Conservation (phyloP, 2,113 vertebrate genomes). For the Peromyscus leucopus region DNA sequence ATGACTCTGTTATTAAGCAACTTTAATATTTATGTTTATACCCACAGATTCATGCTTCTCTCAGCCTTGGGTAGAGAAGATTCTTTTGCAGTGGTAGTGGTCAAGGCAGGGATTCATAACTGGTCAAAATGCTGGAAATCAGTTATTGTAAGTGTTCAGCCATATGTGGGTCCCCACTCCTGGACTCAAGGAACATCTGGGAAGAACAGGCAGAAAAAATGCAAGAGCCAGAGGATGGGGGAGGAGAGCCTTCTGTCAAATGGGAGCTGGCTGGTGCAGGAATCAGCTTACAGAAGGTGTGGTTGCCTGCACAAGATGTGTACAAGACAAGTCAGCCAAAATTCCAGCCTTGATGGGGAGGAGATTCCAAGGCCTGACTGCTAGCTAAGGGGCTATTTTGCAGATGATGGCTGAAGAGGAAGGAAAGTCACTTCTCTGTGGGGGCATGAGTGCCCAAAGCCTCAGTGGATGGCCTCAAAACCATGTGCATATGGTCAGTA, state of each 20-base stretch:
- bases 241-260: not conserved
- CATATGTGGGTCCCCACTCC: not conserved
- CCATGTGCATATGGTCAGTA: not conserved
- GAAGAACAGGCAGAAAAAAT: not conserved
- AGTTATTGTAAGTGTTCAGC: not conserved
- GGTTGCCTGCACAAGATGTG: not conserved
- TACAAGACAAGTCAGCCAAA: not conserved
- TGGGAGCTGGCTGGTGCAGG: not conserved
- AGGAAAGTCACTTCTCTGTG: not conserved
- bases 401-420: not conserved
- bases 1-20: not conserved
- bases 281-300: not conserved
- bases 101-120: not conserved
- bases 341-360: not conserved
- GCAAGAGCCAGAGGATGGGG: not conserved
- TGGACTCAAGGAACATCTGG: not conserved
- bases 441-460: not conserved
- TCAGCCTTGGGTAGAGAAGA: not conserved
- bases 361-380: no score
- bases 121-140: not conserved
- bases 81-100: not conserved
- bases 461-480: not conserved
- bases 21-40: not conserved
- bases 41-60: not conserved
- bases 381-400: not conserved